phyloP scores from a whole-genome alignment of 2,113 vertebrate genomes.

The Eulemur macaco region DNA sequence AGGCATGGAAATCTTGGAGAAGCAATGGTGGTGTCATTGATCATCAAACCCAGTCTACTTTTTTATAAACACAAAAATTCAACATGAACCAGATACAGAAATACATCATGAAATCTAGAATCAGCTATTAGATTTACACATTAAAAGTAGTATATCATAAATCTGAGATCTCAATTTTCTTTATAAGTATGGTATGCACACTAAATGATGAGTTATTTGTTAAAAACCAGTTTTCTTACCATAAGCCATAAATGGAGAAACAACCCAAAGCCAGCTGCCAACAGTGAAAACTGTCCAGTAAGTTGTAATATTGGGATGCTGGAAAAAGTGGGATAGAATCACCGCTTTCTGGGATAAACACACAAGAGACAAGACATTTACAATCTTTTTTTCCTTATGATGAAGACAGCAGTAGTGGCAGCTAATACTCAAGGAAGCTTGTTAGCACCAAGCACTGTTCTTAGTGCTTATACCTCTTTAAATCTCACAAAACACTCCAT shows the following conservation, averaged over 20 bases:
- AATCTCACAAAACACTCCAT: not conserved
- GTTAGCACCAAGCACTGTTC: not conserved
- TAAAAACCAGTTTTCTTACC: slow-evolving; percentile 86
- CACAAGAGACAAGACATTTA: slow-evolving; percentile 62
- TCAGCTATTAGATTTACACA: slow-evolving; percentile 4
- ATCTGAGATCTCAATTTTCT: not conserved
- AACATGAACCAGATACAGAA: not conserved
- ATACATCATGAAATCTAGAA: slow-evolving; percentile 7
- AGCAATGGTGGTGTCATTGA: not conserved
- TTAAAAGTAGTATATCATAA: slow-evolving; percentile 39
- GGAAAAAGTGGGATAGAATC: slow-evolving; percentile 92
- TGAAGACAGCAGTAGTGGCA: not conserved
- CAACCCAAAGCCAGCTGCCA: slow-evolving; percentile 96
- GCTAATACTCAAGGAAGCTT: not conserved
- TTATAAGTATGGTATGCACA: not conserved
- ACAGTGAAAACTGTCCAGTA: slow-evolving; percentile 94
- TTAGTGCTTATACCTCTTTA: not conserved
- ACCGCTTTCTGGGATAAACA: slow-evolving; percentile 91
- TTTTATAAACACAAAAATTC: slow-evolving; percentile 14
- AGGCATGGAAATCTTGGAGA: not conserved
- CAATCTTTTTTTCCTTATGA: not conserved
- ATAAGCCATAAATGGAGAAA: slow-evolving; percentile 96
- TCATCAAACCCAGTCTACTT: not conserved
- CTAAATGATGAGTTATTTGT: slow-evolving; percentile 22
- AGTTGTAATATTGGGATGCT: slow-evolving; percentile 93